phyloP scores from a whole-genome alignment of 2,888 invertebrate genomes.

The Gari tellinella region DNA sequence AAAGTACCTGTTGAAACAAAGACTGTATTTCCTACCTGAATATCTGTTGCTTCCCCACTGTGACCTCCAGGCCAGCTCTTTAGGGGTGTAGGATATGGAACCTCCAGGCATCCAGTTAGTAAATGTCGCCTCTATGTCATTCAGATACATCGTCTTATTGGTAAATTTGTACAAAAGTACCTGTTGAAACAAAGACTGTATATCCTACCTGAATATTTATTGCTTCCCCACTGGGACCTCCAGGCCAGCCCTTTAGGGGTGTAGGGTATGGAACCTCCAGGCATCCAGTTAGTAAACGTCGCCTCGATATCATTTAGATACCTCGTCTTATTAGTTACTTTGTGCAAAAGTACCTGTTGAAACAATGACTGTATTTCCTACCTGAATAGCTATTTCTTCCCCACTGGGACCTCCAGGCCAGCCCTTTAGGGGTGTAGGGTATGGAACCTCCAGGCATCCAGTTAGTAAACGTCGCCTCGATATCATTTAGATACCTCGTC shows the following conservation, averaged over 20 bases:
- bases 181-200: no score
- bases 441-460: no score
- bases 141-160: slow-evolving; percentile 61
- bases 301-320: slow-evolving; percentile 70
- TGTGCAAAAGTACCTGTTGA: slow-evolving; percentile 72
- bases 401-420: slow-evolving; percentile 70
- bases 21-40: slow-evolving; percentile 51
- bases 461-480: no score
- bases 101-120: slow-evolving; percentile 69
- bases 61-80: slow-evolving; percentile 67
- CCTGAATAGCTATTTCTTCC: slow-evolving; percentile 72
- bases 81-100: slow-evolving; percentile 68
- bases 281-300: no score
- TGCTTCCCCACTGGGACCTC: no score
- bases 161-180: slow-evolving; percentile 72
- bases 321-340: slow-evolving; percentile 67
- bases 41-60: slow-evolving; percentile 76
- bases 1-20: no score
- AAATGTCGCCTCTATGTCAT: slow-evolving; percentile 64
- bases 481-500: no score
- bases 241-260: slow-evolving; percentile 72
- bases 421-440: no score
- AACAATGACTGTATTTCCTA: no score
- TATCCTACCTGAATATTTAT: slow-evolving; percentile 58
- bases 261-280: no score